Evolutionary conservation across 1,140 invertebrate genomes (phyloP), one percentile per base, ranked within the genome.

Genomic region (Trichonephila clavata): DNA sequence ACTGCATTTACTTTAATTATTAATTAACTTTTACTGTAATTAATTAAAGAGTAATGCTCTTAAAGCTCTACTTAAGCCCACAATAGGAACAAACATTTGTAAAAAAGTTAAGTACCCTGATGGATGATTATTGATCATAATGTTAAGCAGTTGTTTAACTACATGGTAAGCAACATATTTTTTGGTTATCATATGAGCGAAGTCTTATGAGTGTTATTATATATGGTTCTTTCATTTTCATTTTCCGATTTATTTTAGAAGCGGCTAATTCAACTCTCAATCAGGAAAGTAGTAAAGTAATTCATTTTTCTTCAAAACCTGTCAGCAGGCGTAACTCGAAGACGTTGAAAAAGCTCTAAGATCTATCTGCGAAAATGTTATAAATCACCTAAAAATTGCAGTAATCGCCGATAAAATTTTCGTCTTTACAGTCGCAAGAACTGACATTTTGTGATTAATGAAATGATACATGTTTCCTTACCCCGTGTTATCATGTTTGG

Each of bases 371-470:
- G 27, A 68, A 63, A 86, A 86, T 92, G 90, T 92, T 92, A 92
- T 92, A 92, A 92, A 92, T 92, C 77, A 92, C 90, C 90, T 92
- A 86, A 92, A 92, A 92, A 92, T 92, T 92, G 83, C 90, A 92
- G 90, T 86, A 92, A 92, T 92, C 63, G 61, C 81, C 77, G 90
- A 92, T 92, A 92, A 83, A 92, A 71, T 92, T 63, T 81, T 60
- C 90, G 60, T 86, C 83, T 27, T 68, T 68, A 86, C 90, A 92
- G 8, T 92, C 83, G 63, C 83, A 83, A 86, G 63, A 86, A 92
- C 83, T 92, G 90, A 92, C 90, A 86, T 86, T 90, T 81, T 59
- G 81, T 92, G 90, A 92, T 92, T 92, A 92, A 92, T 92, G 90
- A 86, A 86, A 92, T 92, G 83, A 43, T 86, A 86, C 81, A 92